Evolutionary conservation across 2,113 vertebrate species (phyloP), one percentile per base, ranked within the genome.

Genomic region (Zingel zingel): DNA sequence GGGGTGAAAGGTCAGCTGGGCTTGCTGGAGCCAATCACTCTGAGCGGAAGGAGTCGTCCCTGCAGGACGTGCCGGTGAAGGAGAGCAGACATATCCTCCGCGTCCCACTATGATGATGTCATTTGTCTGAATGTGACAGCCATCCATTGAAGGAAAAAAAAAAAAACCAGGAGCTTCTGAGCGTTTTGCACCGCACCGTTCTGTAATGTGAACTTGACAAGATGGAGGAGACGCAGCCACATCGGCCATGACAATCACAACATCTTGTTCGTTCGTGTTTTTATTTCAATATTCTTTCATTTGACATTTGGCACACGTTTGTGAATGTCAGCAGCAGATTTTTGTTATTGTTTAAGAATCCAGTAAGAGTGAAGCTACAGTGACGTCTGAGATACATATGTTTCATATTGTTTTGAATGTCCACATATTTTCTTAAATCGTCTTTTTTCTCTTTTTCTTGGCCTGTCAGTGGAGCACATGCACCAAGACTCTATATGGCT

Each of bases 331-430:
- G 64, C 43, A 39, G 39, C 18, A 2, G 33, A 58, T 57, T 45
- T 58, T 76, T 51, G 66, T 59, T 57, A 48, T 58, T 78, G 27
- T 74, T 50, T 9, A 74, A 39, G 54, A 83, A 36, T 85, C 85
- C 66, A 79, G 71, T 73, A 68, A 73, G 70, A 84, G 80, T 81
- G 83, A 90, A 88, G 88, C 90, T 85, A 72, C 79, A 84, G 79
- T 79, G 66, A 77, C 79, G 84, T 74, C 73, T 81, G 79, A 84
- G 86, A 87, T 84, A 66, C 88, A 90, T 88, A 74, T 91, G 87
- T 88, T 89, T 92, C 77, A 64, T 85, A 86, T 93, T 84, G 80
- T 84, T 89, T 73, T 85, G 53, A 82, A 84, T 84, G 84, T 89
- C 84, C 67, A 67, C 82, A 88, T 90, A 82, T 85, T 87, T 86